These are phyloP conservation scores for Cydia fagiglandana DNA, from an alignment of 1,140 invertebrate genomes.

Conservation along the genomic window DNA sequence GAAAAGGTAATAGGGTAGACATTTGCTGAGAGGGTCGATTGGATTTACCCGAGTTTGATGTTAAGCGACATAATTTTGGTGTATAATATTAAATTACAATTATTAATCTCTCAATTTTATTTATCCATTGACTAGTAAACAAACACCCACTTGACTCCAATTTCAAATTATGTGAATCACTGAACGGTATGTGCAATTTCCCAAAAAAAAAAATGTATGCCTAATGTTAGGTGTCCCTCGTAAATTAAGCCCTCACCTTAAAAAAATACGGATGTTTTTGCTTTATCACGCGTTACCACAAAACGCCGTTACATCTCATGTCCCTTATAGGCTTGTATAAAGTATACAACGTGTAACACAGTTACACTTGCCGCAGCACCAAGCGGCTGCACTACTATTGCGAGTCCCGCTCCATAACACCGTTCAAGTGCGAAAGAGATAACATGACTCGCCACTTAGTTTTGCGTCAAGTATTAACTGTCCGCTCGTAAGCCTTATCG, in stretches of 20 bases:
- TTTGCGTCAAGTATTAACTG: not conserved
- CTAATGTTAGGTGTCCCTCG: not conserved
- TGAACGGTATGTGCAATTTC: not conserved
- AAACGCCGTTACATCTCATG: not conserved
- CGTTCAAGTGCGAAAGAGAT: too few species aligned
- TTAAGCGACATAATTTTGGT: too few species aligned
- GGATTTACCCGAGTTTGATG: too few species aligned
- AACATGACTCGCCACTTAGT: not conserved
- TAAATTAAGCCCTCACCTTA: not conserved
- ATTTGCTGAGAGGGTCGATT: too few species aligned
- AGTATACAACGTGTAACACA: not conserved
- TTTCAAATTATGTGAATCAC: not conserved
- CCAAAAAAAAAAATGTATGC: too few species aligned
- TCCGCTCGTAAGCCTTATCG: not conserved
- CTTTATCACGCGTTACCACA: too few species aligned
- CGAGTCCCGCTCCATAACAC: too few species aligned
- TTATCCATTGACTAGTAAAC: not conserved
- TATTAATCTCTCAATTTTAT: not conserved
- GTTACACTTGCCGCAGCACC: not conserved
- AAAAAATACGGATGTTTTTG: not conserved
- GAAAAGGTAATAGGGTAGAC: too few species aligned
- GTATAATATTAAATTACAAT: not conserved
- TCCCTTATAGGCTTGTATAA: not conserved
- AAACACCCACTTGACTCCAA: not conserved
- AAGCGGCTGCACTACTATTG: too few species aligned